Percentiles rank a stretch among this genome's conserved stretches.
phyloP scores from a whole-genome alignment of 1,140 invertebrate genomes.

The Watersipora subatra region DNA sequence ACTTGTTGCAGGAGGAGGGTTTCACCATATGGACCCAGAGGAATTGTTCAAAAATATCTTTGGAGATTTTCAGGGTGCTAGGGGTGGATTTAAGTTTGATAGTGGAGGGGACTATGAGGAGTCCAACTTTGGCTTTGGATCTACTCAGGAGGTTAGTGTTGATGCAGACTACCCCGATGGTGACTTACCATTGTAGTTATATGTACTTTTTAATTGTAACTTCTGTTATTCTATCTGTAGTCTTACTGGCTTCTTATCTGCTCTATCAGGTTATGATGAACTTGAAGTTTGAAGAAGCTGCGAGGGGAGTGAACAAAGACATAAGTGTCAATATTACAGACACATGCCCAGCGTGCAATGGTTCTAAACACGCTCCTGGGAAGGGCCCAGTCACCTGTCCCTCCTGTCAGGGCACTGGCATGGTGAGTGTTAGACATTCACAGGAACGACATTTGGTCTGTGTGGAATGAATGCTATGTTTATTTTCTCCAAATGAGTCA shows the following conservation, averaged over 20 bases:
- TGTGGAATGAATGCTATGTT: too few species aligned
- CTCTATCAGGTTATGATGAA: slow-evolving; percentile 61
- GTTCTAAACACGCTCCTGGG: slow-evolving; percentile 68
- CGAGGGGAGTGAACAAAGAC: slow-evolving; percentile 86
- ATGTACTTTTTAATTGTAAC: too few species aligned
- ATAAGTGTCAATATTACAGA: slow-evolving; percentile 81
- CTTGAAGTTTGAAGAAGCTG: slow-evolving; percentile 85
- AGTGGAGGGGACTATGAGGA: slow-evolving; percentile 51
- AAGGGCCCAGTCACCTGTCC: slow-evolving; percentile 72
- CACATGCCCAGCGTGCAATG: slow-evolving; percentile 75
- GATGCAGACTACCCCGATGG: too few species aligned
- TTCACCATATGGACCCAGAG: slow-evolving; percentile 64
- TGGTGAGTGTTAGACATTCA: slow-evolving; percentile 54
- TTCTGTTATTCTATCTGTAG: too few species aligned
- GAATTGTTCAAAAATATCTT: slow-evolving; percentile 67
- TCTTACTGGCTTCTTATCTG: slow-evolving; percentile 14
- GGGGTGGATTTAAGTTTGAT: slow-evolving; percentile 33
- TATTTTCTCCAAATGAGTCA: too few species aligned
- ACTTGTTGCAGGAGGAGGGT: neutral
- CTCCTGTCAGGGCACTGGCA: slow-evolving; percentile 92
- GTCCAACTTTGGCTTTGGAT: slow-evolving; percentile 71
- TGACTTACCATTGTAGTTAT: too few species aligned
- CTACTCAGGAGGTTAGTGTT: slow-evolving; percentile 66
- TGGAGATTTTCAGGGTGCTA: slow-evolving; percentile 28
- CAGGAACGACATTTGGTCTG: too few species aligned